Conservation (phyloP, 2,113 vertebrate species). For the Kobus ellipsiprymnus region DNA sequence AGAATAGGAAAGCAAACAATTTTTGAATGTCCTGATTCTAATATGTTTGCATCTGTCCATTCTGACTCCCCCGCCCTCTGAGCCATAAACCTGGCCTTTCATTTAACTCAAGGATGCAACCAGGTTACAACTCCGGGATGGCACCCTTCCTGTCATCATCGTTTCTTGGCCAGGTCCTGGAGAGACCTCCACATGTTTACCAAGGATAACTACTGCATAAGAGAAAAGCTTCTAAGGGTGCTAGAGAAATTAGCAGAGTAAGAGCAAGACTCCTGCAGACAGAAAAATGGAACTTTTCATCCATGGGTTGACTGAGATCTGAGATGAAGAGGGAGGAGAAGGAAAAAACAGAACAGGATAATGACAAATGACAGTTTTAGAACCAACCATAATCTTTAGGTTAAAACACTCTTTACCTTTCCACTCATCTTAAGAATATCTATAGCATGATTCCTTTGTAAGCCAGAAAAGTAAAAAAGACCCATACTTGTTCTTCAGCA, state of each 20-base stretch:
- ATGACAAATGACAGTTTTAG: neutral
- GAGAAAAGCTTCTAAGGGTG: neutral
- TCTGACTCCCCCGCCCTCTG: neutral
- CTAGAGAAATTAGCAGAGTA: neutral
- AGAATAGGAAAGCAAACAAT: neutral
- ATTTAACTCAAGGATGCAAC: neutral
- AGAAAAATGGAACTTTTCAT: neutral
- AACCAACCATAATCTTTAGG: neutral
- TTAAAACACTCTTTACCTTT: neutral
- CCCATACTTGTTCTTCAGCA: neutral
- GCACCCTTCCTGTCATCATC: neutral
- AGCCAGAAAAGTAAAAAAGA: neutral
- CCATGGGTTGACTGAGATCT: neutral
- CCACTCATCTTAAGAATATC: neutral
- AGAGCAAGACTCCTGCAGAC: neutral
- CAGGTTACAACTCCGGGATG: rapidly evolving
- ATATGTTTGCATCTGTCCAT: neutral
- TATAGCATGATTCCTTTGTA: neutral
- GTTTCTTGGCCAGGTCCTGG: neutral
- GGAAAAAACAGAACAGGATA: neutral
- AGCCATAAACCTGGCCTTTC: neutral
- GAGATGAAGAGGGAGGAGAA: neutral
- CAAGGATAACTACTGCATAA: neutral
- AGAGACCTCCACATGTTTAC: neutral
- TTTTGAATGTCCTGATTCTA: neutral